Base-by-base conservation (phyloP, 2,888 invertebrate species). In the Volucella zonaria region DNA sequence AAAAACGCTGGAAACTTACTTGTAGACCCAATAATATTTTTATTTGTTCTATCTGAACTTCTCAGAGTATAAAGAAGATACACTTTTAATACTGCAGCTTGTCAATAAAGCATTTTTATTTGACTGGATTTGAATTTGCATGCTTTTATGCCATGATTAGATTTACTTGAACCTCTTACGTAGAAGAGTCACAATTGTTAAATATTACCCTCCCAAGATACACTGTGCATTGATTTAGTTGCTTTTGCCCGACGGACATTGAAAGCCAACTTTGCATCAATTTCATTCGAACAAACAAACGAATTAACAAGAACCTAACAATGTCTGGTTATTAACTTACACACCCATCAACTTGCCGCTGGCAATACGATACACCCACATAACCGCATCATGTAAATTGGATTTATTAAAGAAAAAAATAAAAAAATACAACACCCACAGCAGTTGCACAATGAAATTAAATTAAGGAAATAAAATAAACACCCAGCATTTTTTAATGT, bases 401-500 rank as follows among this genome's bases (percentile, higher is more conserved):
- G 47, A 64, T 47, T 42, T 49, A 23, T 23, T 40, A 23, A 23
- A 23, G 3, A 10, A 14, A 49, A 61, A 18, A 58, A 15, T 31
- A 54, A 43, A 56, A 9, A 40, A 61, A n/a, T 8, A 11, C 18
- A 31, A 54, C 45, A 8, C 15, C 42, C 49, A 42, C 31, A 31
- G 31, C 74, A 74, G 64, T 74, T 56, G 74, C 64, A 66, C 74
- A 74, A 49, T 66, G 42, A 66, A 74, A 74, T 74, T 74, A 74
- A 66, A 74, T 74, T 74, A 74, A 49, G 64, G 64, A 12, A 74
- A 74, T 66, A 74, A 74, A 74, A 74, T 74, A 74, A 74, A 74
- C 74, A 74, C 56, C 11, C 6, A 31, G 0, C 31, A 14, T n/a
- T 56, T 56, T 56, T 54, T 12, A 31, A 31, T n/a, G 56, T 9